These are phyloP conservation scores for Protosalanx chinensis DNA, from an alignment of 2,797 vertebrate genomes.

Conservation along the genomic window DNA sequence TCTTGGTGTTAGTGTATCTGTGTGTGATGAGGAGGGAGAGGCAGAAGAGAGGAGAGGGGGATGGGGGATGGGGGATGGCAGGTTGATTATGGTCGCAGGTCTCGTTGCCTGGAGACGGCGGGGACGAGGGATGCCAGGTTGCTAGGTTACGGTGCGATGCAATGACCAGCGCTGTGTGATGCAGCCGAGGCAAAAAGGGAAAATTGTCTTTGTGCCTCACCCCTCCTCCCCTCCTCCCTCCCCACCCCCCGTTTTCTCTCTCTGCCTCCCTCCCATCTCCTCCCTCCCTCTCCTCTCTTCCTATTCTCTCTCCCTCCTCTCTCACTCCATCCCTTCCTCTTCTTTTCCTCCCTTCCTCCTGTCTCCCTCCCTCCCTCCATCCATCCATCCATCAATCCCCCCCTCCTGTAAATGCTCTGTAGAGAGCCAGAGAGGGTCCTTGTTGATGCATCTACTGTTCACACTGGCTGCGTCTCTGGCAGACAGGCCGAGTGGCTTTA, in stretches of 20 bases:
- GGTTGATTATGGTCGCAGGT: constrained; percentile 81
- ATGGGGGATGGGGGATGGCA: constrained; percentile 65
- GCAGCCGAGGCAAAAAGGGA: constrained; percentile 64
- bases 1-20: constrained; percentile 12
- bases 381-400: not conserved
- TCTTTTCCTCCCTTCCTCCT: constrained; percentile 32
- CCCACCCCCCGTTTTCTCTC: constrained; percentile 17
- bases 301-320: not conserved
- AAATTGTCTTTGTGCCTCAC: constrained; percentile 70
- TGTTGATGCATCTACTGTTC: constrained; percentile 63
- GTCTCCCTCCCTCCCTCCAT: not conserved
- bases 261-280: not conserved
- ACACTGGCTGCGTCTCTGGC: constrained; percentile 55
- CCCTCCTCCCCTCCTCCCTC: not conserved
- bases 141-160: constrained; percentile 74
- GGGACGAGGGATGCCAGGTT: constrained; percentile 78
- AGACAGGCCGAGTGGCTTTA: constrained; percentile 48
- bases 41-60: constrained; percentile 18
- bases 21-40: constrained; percentile 46
- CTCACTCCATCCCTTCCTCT: constrained; percentile 42
- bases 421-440: constrained; percentile 60
- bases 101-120: constrained; percentile 78
- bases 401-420: constrained; percentile 35
- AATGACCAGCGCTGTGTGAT: constrained; percentile 73
- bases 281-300: constrained; percentile 16